These are phyloP conservation scores for Luscinia luscinia DNA, from an alignment of 2,797 vertebrate genomes.

Conservation along the genomic window DNA sequence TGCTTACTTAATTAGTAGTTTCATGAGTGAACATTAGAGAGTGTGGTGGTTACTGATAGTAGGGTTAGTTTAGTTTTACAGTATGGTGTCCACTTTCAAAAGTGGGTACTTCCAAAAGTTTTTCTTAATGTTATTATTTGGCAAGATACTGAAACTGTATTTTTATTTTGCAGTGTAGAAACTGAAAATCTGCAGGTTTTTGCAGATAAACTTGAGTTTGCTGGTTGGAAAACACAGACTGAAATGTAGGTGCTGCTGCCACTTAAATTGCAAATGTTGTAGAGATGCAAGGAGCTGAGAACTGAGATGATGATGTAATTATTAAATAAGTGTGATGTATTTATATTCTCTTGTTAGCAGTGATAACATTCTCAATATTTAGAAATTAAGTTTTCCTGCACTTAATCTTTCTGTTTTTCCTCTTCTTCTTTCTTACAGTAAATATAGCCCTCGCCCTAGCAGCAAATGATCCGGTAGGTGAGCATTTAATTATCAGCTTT, in stretches of 20 bases:
- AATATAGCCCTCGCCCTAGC: constrained; percentile 91
- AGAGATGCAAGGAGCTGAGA: neutral
- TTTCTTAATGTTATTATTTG: neutral
- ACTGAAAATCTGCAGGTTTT: neutral
- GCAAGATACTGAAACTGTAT: neutral
- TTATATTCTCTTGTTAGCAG: neutral
- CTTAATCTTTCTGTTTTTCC: neutral
- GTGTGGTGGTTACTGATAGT: neutral
- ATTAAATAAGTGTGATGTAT: neutral
- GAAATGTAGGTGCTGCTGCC: neutral
- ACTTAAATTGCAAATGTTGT: neutral
- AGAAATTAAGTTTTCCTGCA: constrained; percentile 12
- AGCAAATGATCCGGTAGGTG: constrained; percentile 88
- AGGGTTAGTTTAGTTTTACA: neutral
- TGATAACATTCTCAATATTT: neutral
- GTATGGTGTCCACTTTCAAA: neutral
- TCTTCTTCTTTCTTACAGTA: constrained; percentile 80
- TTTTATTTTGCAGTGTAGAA: neutral
- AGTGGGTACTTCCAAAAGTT: neutral
- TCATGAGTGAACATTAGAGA: neutral
- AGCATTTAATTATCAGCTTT: constrained; percentile 8
- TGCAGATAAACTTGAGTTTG: neutral
- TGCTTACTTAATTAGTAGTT: neutral
- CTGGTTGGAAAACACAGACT: neutral
- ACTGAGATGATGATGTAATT: neutral